Evolutionary conservation across 53 echinoderm and acorn worm species (phyloP), one percentile per base, ranked within the genome.

Genomic region (Antedon mediterranea): DNA sequence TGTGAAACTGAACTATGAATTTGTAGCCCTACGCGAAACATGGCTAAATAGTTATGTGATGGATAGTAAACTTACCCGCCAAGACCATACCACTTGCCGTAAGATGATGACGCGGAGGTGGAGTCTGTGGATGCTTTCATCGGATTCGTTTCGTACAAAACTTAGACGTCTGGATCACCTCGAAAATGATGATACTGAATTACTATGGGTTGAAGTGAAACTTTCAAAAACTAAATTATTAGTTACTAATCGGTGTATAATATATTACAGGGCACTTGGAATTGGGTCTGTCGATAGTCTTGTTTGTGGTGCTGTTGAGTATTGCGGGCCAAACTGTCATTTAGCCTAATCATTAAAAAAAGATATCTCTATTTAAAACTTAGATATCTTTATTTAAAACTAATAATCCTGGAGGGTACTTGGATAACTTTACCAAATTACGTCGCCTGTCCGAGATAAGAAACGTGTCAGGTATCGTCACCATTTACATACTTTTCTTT

Each of bases 1-100:
- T 13, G 28, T 70, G 43, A 57, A 75, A 43, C 31, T 75, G 0
- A 30, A 57, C 31, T 82, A 75, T 71, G 71, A 33, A 75, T 75
- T 82, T 33, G 75, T 82, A 28, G 82, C 75, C 33, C 72, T 82
- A 71, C 82, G 75, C 31, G 82, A 76, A 82, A 82, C 82, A 75
- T 82, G 82, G 76, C 71, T 82, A 71, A 70, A 75, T 57, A 26
- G 57, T 76, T 70, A 82, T 32, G 71, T 82, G 5, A 5, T 29
- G 31, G 75, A 82, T 75, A 76, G 71, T 32, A 82, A 82, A 82
- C 13, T 82, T 15, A 76, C 76, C n/a, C 30, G 75, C 27, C 57
- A 82, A 70, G 82, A n/a, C 9, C 82, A 34, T 71, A 82, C 82
- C 31, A 30, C 75, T 23, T 82, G 70, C 72, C 82, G 76, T 71